Base-by-base conservation (phyloP, 2,113 vertebrate species). In the Agelaius tricolor region DNA sequence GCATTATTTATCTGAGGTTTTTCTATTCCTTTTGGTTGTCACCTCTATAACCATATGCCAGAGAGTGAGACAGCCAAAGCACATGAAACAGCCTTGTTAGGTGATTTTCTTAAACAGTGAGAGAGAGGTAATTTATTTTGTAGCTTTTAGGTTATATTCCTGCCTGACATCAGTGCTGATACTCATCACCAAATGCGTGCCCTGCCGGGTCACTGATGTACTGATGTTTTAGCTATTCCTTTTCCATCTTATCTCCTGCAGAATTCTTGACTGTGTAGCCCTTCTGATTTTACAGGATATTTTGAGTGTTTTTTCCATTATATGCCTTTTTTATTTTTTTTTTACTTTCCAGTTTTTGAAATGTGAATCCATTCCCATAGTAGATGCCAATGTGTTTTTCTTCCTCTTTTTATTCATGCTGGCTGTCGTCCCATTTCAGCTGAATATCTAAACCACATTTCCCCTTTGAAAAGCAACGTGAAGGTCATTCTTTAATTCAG, bases 401-500 rank as follows among this genome's bases (percentile, higher is more conserved):
- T 93, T 87, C 33, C 41, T 84, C 62, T 91, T 11, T 87, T 93
- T 91, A 83, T 87, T 83, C 78, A 14, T 82, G 43, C 39, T 96
- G 95, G 87, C 91, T 79, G 28, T 66, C 0, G 0, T 93, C 94
- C 91, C 66, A 51, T 82, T 96, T 94, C 71, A 85, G 55, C 69
- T 84, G 87, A 93, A 79, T 91, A 73, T 93, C 91, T 94, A 83
- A 92, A 80, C 49, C 35, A 37, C 57, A 58, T 85, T 94, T 91
- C 37, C 69, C 43, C 24, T 73, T 79, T 90, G 71, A 79, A 95
- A 90, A 80, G 58, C 54, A 74, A 43, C 0, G 0, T 83, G 74
- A 96, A 94, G 91, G 84, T 95, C 77, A 66, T 79, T 93, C 77
- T 92, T 84, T 91, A 46, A 90, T 93, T 93, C 81, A 83, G 54